Evolutionary conservation across 2,888 invertebrate genomes (phyloP), one percentile per base, ranked within the genome.

Genomic region (Bombylius major): DNA sequence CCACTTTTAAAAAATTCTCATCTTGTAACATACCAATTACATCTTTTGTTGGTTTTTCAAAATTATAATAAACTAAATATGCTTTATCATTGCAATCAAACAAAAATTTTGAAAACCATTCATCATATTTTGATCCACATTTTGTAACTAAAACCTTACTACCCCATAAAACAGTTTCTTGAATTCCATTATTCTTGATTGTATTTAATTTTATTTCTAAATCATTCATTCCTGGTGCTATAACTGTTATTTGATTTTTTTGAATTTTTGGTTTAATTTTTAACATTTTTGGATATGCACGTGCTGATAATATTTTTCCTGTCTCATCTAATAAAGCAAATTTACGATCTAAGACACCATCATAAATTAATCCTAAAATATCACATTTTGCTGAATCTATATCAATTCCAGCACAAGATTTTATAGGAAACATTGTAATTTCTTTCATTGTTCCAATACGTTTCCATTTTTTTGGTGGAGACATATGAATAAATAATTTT

Each of bases 111-210:
- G 83, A 81, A 62, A 89, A 72, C 89, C 89, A 89, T 55, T 80
- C 77, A 5, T 83, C 81, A 2, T 79, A 80, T 63, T 82, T 81
- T 61, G 81, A 80, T 1, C 89, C 89, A 69, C 87, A 87, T 66
- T 89, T 87, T 53, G 79, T 74, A 0, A 83, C 83, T 0, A 77
- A 71, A 4, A 86, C 79, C 1, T 71, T 64, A n/a, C 75, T 73
- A 33, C 76, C 75, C 82, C 82, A 82, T 5, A 83, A 78, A 4
- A 68, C 65, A 0, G 79, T 77, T 8, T 69, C 73, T 54, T 75
- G 74, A 55, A 72, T 69, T n/a, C 67, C 64, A 13, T 63, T 50
- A 6, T 65, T 67, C 4, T 67, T 63, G 12, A 76, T 61, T 36
- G 66, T 62, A 5, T 72, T 65, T 32, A 82, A 70, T 65, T 82